These are phyloP conservation scores for Vanacampus margaritifer DNA, from an alignment of 2,113 vertebrate species.

Conservation along the genomic window DNA sequence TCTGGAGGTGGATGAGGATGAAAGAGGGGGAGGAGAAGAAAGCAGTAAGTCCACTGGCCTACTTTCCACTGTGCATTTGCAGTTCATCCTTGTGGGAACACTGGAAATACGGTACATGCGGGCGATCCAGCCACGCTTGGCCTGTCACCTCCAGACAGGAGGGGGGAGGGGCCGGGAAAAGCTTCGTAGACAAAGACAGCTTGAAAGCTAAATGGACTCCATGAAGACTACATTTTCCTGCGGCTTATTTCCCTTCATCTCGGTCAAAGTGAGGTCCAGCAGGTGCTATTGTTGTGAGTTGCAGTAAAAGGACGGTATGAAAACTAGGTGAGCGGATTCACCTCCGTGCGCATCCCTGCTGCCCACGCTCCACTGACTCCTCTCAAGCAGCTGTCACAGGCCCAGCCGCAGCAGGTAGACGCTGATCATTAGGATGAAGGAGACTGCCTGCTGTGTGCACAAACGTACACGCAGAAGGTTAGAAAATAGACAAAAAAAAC, in stretches of 20 bases:
- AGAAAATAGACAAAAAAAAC: conserved; percentile 11
- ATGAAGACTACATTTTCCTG: not conserved
- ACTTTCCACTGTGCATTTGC: conserved; percentile 57
- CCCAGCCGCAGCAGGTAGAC: conserved; percentile 43
- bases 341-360: conserved; percentile 12
- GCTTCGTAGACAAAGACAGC: conserved; percentile 20
- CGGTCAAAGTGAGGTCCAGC: not conserved
- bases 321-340: conserved; percentile 42
- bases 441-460: conserved; percentile 29
- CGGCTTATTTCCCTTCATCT: not conserved
- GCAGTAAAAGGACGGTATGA: conserved; percentile 17
- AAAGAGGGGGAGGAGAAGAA: conserved; percentile 27
- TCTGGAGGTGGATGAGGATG: conserved; percentile 21
- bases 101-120: conserved; percentile 50
- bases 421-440: conserved; percentile 50
- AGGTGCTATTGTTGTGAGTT: conserved; percentile 16
- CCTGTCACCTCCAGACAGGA: conserved; percentile 46
- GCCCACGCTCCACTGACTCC: conserved; percentile 33
- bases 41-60: conserved; percentile 58
- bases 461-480: conserved; percentile 19
- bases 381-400: conserved; percentile 51
- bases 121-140: conserved; percentile 63
- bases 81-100: conserved; percentile 52
- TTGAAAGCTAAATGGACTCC: conserved; percentile 10
- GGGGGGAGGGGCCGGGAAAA: not conserved